phyloP scores from a whole-genome alignment of 1,140 invertebrate species.

The Bathynomus jamesi region DNA sequence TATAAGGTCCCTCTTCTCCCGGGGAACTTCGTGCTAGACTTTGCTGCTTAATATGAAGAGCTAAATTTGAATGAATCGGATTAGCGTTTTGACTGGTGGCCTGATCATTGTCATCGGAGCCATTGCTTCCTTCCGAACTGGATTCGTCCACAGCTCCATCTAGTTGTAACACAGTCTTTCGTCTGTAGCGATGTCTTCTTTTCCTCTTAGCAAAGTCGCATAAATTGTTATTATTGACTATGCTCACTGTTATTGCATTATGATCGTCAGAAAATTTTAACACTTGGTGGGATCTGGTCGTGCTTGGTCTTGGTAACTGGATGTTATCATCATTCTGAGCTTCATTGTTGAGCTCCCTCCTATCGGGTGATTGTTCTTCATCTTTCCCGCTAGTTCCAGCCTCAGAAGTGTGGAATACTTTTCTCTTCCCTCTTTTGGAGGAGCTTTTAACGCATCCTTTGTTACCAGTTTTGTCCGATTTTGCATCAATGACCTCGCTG shows the following conservation, averaged over 20 bases:
- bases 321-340: slow-evolving; percentile 12
- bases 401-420: background rate
- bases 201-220: slow-evolving; percentile 35
- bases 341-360: slow-evolving; percentile 21
- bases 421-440: slow-evolving; percentile 9
- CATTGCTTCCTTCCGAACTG: slow-evolving; percentile 13
- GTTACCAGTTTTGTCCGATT: slow-evolving; percentile 15
- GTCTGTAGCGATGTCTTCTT: slow-evolving; percentile 24
- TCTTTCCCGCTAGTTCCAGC: background rate
- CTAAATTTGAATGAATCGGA: slow-evolving; percentile 23
- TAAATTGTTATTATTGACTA: slow-evolving; percentile 37
- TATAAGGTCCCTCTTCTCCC: slow-evolving; percentile 60
- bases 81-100: background rate
- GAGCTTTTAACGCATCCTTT: slow-evolving; percentile 7
- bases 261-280: slow-evolving; percentile 35
- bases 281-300: slow-evolving; percentile 10
- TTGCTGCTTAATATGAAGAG: slow-evolving; percentile 35
- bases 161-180: slow-evolving; percentile 49
- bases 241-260: slow-evolving; percentile 36
- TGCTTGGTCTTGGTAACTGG: background rate
- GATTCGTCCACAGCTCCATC: slow-evolving; percentile 55
- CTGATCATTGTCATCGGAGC: background rate
- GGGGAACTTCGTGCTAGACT: slow-evolving; percentile 36
- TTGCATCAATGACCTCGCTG: slow-evolving; percentile 13
- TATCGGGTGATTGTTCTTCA: background rate